Base-by-base conservation (phyloP, 2,797 vertebrate species). In the Labeo calbasu region DNA sequence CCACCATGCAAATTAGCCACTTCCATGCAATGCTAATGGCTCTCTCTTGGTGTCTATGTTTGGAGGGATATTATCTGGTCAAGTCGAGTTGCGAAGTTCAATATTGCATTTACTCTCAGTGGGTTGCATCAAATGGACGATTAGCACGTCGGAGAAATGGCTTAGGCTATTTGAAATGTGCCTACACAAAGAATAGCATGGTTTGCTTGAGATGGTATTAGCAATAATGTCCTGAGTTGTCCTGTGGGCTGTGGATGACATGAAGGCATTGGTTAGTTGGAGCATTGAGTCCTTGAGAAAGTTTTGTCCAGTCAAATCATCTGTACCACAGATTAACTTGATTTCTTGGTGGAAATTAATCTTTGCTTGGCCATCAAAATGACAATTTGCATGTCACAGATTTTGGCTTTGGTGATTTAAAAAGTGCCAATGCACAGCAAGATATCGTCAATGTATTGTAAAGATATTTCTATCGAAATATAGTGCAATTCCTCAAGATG, bases 1-100 rank as follows among this genome's bases (percentile, higher is more conserved):
- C 81, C 80, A 19, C 79, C 69, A 89, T 89, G 89, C 86, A 89
- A 90, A 91, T 88, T 14, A 88, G 85, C 57, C 80, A 83, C 87
- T 82, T 88, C 86, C 77, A 88, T 88, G 83, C 84, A 78, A 89
- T 90, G 81, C 83, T 77, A 88, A 84, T 87, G 32, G n/a, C 61
- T 73, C 71, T 72, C 73, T 71, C 53, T 72, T 66, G 55, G 43
- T n/a, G 53, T 68, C 50, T 70, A 5, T 69, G 70, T 71, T 53
- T 48, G 13, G 63, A 75, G 50, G 48, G 82, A 86, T 77, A 81
- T 82, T 36, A 79, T 77, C 53, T 40, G 28, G 46, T 63, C 46
- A 59, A 43, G 65, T 23, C 4, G 11, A 61, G 77, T 61, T 53
- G 32, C 28, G 21, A 83, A 76, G 43, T 76, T 80, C 65, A 79